phyloP scores from a whole-genome alignment of 1,140 invertebrate species.

The Leptoteleia sp. region DNA sequence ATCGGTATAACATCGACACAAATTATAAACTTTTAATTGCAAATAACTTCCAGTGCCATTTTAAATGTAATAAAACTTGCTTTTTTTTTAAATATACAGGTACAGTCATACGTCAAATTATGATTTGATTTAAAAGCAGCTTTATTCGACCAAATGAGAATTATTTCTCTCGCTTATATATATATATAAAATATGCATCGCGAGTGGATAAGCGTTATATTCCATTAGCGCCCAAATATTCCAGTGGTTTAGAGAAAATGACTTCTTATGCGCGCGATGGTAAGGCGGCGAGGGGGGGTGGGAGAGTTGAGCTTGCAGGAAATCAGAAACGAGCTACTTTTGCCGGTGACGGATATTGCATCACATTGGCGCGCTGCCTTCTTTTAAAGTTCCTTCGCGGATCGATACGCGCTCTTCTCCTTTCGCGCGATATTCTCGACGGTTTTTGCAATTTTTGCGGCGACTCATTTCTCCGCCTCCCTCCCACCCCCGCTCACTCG shows the following conservation, averaged over 20 bases:
- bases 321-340: conserved; percentile 58
- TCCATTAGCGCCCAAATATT: conserved; percentile 28
- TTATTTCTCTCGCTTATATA: no score
- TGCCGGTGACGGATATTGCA: conserved; percentile 68
- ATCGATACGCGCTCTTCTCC: conserved; percentile 69
- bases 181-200: no score
- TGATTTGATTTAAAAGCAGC: no score
- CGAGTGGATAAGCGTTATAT: conserved; percentile 17
- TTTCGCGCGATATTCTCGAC: conserved; percentile 9
- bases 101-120: no score
- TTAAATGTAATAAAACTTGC: no score
- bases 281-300: no score
- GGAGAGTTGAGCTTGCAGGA: conserved; percentile 36
- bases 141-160: no score
- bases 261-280: background rate
- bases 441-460: conserved; percentile 2
- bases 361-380: conserved; percentile 67
- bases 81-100: no score
- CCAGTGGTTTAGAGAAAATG: conserved; percentile 20
- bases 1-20: no score
- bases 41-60: no score
- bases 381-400: conserved; percentile 58
- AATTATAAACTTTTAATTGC: no score
- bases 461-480: background rate
- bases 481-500: no score